Evolutionary conservation across 1,140 invertebrate genomes (phyloP).

Genomic region (Onthophagus taurus): DNA sequence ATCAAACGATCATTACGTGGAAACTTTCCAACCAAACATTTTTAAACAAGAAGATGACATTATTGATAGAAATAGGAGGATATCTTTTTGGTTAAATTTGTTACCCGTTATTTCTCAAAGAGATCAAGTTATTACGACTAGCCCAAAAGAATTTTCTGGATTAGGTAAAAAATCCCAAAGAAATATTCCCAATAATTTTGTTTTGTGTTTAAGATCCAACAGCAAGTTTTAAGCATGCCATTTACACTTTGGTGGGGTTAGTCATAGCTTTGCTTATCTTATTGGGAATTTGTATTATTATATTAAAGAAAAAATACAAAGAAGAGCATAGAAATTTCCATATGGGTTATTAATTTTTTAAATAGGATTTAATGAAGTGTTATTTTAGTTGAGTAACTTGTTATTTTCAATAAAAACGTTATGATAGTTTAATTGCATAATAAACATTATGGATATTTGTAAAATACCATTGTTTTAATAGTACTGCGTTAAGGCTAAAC

Average conservation of each 20-base stretch:
- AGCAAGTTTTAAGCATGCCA: constrained; percentile 36
- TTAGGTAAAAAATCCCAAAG: constrained; percentile 19
- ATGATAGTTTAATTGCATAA: no score
- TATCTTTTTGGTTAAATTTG: constrained; percentile 30
- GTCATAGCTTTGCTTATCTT: constrained; percentile 38
- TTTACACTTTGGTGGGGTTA: constrained; percentile 40
- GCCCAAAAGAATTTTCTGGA: constrained; percentile 26
- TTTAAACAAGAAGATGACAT: constrained; percentile 13
- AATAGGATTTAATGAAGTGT: constrained; percentile 3
- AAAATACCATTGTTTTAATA: no score
- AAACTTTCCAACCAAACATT: constrained; percentile 32
- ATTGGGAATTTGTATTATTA: constrained; percentile 38
- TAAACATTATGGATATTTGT: no score
- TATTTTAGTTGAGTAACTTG: background rate
- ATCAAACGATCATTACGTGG: constrained; percentile 39
- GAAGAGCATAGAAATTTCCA: constrained; percentile 30
- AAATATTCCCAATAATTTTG: constrained; percentile 8
- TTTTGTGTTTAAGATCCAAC: constrained; percentile 31
- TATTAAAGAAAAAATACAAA: constrained; percentile 37
- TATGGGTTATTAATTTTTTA: constrained; percentile 26
- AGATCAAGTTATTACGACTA: constrained; percentile 17
- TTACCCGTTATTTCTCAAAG: constrained; percentile 23
- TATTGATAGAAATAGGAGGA: constrained; percentile 14
- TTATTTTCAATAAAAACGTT: background rate
- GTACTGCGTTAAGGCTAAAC: no score